A percentile compares a stretch with the other conserved stretches of the same genome.
These are phyloP conservation scores for Caranx melampygus DNA, from an alignment of 2,113 vertebrate genomes.

Conservation along the genomic window DNA sequence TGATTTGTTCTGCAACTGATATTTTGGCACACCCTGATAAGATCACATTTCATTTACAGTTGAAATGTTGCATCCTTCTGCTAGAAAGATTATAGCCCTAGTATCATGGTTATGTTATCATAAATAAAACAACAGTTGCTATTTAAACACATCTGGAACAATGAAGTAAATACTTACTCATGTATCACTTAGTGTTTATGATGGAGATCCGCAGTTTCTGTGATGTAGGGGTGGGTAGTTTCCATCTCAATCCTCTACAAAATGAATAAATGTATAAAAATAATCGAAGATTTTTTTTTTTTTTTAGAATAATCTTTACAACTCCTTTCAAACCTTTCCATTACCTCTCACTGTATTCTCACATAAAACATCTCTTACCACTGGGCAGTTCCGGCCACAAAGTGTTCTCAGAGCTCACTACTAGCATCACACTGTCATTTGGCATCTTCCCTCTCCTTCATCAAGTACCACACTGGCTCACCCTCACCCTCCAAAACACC, in stretches of 20 bases:
- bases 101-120: constrained; percentile 45
- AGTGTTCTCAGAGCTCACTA: constrained; percentile 31
- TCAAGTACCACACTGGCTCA: constrained; percentile 48
- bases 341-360: constrained; percentile 6
- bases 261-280: neutral
- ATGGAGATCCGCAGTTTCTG: constrained; percentile 3
- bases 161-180: constrained; percentile 34
- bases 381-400: constrained; percentile 8
- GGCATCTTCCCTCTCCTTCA: constrained; percentile 47
- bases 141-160: constrained; percentile 38
- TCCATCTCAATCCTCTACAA: neutral
- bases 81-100: constrained; percentile 47
- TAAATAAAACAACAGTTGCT: constrained; percentile 45
- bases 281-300: neutral
- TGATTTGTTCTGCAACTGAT: constrained; percentile 68
- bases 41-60: constrained; percentile 80
- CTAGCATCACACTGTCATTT: constrained; percentile 45
- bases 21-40: constrained; percentile 80
- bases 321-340: neutral
- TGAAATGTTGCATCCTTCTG: constrained; percentile 65
- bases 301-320: neutral
- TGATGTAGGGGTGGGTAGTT: constrained; percentile 3
- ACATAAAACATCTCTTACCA: constrained; percentile 1
- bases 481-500: constrained; percentile 45
- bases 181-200: constrained; percentile 13